Evolutionary conservation across 1,140 invertebrate genomes (phyloP).

Genomic region (Eufriesea mexicana): DNA sequence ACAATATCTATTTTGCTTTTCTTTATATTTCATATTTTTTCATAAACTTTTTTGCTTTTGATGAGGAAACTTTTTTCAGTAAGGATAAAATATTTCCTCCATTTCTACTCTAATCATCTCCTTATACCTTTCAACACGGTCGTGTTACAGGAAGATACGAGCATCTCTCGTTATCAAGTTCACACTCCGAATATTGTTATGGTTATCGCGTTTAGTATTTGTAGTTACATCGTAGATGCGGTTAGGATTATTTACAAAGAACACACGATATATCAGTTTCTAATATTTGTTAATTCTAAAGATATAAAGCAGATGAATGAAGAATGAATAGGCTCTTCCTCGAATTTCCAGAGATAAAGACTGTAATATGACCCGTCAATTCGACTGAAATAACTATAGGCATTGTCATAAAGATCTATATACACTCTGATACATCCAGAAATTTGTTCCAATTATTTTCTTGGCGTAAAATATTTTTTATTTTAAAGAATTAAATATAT

Average conservation of each 20-base stretch:
- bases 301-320: neutral
- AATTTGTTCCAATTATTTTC: too few relatives aligned
- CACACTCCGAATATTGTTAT: neutral
- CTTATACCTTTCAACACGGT: neutral
- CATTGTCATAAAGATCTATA: too few relatives aligned
- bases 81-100: too few relatives aligned
- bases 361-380: neutral
- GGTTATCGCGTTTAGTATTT: neutral
- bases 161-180: neutral
- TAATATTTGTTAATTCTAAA: conserved; percentile 33
- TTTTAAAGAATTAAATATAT: too few relatives aligned
- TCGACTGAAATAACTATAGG: neutral
- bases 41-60: too few relatives aligned
- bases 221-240: neutral
- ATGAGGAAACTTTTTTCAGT: too few relatives aligned
- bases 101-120: neutral
- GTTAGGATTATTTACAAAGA: neutral
- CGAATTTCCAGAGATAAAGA: neutral
- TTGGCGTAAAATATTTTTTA: too few relatives aligned
- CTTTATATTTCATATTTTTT: too few relatives aligned
- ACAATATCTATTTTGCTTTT: too few relatives aligned
- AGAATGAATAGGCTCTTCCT: neutral
- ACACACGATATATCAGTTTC: neutral
- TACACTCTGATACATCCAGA: too few relatives aligned
- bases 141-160: neutral